Base-by-base conservation (phyloP, 2,888 invertebrate species). In the Adelphocoris suturalis region DNA sequence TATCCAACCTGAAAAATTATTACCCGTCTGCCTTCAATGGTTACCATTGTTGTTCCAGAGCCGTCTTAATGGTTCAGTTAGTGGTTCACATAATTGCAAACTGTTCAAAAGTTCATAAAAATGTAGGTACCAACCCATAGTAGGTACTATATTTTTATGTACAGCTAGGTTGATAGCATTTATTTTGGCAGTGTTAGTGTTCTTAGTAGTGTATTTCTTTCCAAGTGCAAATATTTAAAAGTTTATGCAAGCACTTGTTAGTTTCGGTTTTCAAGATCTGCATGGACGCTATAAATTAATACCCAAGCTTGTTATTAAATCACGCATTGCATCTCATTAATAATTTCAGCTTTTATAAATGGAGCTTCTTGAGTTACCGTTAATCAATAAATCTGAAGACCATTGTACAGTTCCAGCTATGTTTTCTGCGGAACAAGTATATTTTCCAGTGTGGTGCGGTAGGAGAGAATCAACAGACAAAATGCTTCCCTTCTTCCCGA, bases 371-470 rank as follows among this genome's bases (percentile, higher is more conserved):
- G 78, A 82, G 47, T 91, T 96, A 95, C 95, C 95, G 93, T 95
- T 95, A 86, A 96, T 95, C 92, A 94, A 94, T 88, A 96, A 94
- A 91, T 93, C 92, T 87, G 95, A 94, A 90, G 94, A 94, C 92
- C 94, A 94, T 91, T 93, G 93, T 91, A 94, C 93, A 91, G 93
- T 92, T 95, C 95, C 96, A 91, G 96, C 96, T 91, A 94, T 94
- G 93, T 96, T 96, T 92, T 94, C 94, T 91, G 95, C 96, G 14
- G 94, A 94, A 92, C 96, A 96, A 75, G 95, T 95, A 93, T 96
- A 96, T 93, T 95, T 95, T 90, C 96, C 96, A 92, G 95, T 94
- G 93, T 95, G 92, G 5, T 92, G 92, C 9, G 93, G 92, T 47
- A 92, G 92, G 19, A 92, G 92, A 37, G 91, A 90, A 75, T 92